Percentiles rank a stretch among this genome's conserved stretches.
These are phyloP conservation scores for Caenorhabditis sp. DNA, from an alignment of 2,888 invertebrate species.

Conservation along the genomic window DNA sequence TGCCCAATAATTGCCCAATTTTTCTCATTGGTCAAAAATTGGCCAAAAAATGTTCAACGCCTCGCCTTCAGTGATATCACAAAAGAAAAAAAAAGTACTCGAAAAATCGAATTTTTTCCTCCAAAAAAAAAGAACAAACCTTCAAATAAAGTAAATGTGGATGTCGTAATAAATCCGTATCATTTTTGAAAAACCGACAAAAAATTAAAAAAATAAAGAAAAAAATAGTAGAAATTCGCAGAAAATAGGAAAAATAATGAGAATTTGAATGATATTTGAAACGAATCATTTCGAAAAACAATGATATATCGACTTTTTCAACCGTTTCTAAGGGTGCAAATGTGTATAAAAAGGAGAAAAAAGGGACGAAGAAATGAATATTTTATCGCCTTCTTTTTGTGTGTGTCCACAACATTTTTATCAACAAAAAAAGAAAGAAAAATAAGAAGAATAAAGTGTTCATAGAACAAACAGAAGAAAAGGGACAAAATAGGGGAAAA, in stretches of 20 bases:
- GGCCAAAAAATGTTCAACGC: no score
- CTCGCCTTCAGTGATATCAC: no score
- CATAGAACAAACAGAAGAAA: no score
- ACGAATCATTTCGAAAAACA: neutral
- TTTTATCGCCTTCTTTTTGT: neutral
- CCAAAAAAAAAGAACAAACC: neutral
- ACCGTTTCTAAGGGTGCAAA: neutral
- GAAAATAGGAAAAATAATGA: conserved; percentile 25
- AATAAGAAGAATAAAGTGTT: no score
- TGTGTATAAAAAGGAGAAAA: neutral
- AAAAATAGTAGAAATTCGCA: conserved; percentile 2
- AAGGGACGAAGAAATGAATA: neutral
- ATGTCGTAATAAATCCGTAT: conserved; percentile 19
- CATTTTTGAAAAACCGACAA: neutral
- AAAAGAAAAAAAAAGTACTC: no score
- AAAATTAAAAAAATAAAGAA: conserved; percentile 5
- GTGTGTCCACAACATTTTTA: no score
- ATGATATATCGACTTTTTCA: neutral
- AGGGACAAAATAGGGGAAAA: neutral
- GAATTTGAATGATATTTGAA: conserved; percentile 9
- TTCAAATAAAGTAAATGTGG: conserved; percentile 13
- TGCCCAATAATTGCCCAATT: no score
- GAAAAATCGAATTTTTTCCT: no score
- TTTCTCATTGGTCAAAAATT: no score
- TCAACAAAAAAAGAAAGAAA: no score